phyloP scores from a whole-genome alignment of 2,888 invertebrate species.

The Agriopis aurantiaria region DNA sequence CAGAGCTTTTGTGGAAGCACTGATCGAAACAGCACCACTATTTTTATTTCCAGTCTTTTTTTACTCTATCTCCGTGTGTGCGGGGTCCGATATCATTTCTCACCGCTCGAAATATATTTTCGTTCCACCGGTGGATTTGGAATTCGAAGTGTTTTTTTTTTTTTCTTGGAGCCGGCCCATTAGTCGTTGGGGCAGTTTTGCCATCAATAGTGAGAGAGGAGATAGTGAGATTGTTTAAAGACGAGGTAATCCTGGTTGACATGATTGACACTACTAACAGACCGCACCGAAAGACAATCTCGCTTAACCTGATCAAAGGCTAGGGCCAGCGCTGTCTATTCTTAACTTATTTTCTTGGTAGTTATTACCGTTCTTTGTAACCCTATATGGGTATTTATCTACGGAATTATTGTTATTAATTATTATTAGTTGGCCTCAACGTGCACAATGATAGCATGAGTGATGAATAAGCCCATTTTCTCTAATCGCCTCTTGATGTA shows the following conservation, averaged over 20 bases:
- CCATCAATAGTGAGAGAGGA: no score
- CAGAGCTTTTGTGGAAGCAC: constrained; percentile 2
- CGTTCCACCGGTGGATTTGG: constrained; percentile 20
- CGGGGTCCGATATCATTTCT: constrained; percentile 9
- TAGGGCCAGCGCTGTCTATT: no score
- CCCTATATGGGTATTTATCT: background rate
- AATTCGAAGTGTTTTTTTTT: constrained; percentile 15
- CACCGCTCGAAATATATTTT: constrained; percentile 25
- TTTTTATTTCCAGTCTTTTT: constrained; percentile 17
- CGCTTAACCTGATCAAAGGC: no score
- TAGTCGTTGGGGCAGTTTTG: no score
- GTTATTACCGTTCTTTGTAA: background rate
- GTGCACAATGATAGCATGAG: background rate
- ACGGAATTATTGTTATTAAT: constrained; percentile 5
- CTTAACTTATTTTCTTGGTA: no score
- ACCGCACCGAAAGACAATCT: no score
- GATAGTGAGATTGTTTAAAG: no score
- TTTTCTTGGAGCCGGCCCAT: no score
- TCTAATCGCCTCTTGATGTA: constrained; percentile 12
- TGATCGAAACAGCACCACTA: constrained; percentile 10
- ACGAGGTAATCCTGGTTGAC: no score
- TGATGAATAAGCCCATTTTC: constrained; percentile 13
- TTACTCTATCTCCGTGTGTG: constrained; percentile 19
- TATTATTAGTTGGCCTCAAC: background rate
- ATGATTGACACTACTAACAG: no score